These are phyloP conservation scores for Ctenochaetus hawaiiensis DNA, from an alignment of 2,797 vertebrate species.

Conservation along the genomic window DNA sequence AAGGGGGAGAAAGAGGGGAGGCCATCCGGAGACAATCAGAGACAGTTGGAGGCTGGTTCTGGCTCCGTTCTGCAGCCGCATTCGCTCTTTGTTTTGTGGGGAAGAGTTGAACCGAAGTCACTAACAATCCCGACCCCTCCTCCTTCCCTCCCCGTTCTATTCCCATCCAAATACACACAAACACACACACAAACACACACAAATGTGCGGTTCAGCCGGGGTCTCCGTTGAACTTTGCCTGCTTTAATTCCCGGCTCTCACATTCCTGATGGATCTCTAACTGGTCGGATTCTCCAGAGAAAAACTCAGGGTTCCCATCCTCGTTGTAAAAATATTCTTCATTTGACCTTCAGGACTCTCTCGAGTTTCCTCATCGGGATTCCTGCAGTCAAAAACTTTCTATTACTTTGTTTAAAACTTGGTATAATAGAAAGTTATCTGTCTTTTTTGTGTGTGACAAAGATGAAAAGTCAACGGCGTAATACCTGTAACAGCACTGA, in stretches of 20 bases:
- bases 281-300: slow-evolving; percentile 53
- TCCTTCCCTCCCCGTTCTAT: slow-evolving; percentile 77
- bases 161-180: slow-evolving; percentile 79
- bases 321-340: slow-evolving; percentile 22
- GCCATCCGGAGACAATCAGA: slow-evolving; percentile 57
- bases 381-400: not conserved
- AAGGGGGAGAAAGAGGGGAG: not conserved
- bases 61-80: slow-evolving; percentile 61
- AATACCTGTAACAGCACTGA: not conserved
- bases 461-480: not conserved
- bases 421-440: too few relatives aligned
- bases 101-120: slow-evolving; percentile 74
- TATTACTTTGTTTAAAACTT: not conserved
- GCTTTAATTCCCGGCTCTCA: slow-evolving; percentile 45
- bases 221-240: slow-evolving; percentile 39
- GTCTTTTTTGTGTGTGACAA: not conserved
- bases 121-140: slow-evolving; percentile 54
- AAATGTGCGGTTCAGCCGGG: slow-evolving; percentile 28
- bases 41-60: slow-evolving; percentile 74
- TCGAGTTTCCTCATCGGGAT: not conserved
- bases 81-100: slow-evolving; percentile 73
- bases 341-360: slow-evolving; percentile 22
- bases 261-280: slow-evolving; percentile 56
- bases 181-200: slow-evolving; percentile 27
- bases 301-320: slow-evolving; percentile 50